phyloP scores from a whole-genome alignment of 1,140 invertebrate genomes.

The Aphaenogaster ashmeadi region DNA sequence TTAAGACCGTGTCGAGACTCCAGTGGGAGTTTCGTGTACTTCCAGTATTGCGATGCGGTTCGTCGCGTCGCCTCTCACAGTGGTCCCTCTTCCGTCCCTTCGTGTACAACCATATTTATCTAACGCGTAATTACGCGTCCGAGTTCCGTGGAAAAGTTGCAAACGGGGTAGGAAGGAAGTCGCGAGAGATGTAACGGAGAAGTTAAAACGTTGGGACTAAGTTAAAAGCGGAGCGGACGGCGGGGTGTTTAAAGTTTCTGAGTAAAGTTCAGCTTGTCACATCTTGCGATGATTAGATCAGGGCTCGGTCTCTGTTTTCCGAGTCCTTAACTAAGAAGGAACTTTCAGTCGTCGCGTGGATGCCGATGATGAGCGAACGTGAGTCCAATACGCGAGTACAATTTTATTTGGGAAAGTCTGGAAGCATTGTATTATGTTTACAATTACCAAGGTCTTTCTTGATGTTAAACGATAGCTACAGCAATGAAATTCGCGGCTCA shows the following conservation, averaged over 20 bases:
- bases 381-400: constrained; percentile 1
- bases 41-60: neutral
- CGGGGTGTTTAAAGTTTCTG: constrained; percentile 55
- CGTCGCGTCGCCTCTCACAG: constrained; percentile 21
- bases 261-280: constrained; percentile 60
- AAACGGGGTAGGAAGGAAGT: neutral
- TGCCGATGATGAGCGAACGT: constrained; percentile 35
- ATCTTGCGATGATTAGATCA: constrained; percentile 61
- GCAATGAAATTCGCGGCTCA: neutral
- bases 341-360: constrained; percentile 31
- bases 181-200: constrained; percentile 60
- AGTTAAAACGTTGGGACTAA: constrained; percentile 61
- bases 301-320: constrained; percentile 25
- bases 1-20: constrained; percentile 41
- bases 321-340: constrained; percentile 37
- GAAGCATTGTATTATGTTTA: constrained; percentile 13
- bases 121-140: constrained; percentile 65
- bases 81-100: neutral
- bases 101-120: constrained; percentile 59
- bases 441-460: neutral
- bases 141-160: constrained; percentile 51
- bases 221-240: constrained; percentile 60
- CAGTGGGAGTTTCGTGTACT: neutral
- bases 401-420: neutral
- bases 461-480: neutral